These are phyloP conservation scores for Lycocerus yunnanus DNA, from an alignment of 2,888 invertebrate genomes.

Conservation along the genomic window DNA sequence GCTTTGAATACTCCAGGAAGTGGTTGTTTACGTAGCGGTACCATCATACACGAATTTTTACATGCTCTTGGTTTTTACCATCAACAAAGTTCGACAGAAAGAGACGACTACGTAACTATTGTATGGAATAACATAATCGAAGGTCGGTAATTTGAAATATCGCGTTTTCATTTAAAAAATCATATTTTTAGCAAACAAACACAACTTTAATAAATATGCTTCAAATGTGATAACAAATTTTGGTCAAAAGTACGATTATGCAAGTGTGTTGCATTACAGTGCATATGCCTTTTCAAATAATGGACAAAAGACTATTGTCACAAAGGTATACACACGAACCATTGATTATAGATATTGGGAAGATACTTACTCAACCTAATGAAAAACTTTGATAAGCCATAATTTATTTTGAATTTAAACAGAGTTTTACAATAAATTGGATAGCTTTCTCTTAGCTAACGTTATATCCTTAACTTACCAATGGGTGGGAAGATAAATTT, in stretches of 20 bases:
- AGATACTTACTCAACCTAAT: background rate
- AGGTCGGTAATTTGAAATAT: background rate
- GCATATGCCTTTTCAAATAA: background rate
- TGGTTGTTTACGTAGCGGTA: background rate
- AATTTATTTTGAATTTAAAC: too few relatives aligned
- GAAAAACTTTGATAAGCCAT: too few relatives aligned
- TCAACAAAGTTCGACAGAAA: background rate
- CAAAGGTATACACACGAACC: background rate
- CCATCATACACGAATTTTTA: background rate
- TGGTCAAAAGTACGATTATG: background rate
- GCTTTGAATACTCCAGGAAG: background rate
- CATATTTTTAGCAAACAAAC: background rate
- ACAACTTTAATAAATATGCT: background rate
- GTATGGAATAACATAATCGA: background rate
- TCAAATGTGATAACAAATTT: background rate
- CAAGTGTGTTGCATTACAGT: background rate
- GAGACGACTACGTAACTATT: background rate
- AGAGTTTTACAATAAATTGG: too few relatives aligned
- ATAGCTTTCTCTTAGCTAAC: too few relatives aligned
- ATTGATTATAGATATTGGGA: background rate
- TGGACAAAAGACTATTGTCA: background rate
- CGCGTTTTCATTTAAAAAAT: background rate
- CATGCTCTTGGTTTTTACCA: background rate
- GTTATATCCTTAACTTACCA: too few relatives aligned
- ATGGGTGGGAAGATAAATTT: too few relatives aligned